These are phyloP conservation scores for Rachycentron canadum DNA, from an alignment of 2,797 vertebrate species.

Conservation along the genomic window DNA sequence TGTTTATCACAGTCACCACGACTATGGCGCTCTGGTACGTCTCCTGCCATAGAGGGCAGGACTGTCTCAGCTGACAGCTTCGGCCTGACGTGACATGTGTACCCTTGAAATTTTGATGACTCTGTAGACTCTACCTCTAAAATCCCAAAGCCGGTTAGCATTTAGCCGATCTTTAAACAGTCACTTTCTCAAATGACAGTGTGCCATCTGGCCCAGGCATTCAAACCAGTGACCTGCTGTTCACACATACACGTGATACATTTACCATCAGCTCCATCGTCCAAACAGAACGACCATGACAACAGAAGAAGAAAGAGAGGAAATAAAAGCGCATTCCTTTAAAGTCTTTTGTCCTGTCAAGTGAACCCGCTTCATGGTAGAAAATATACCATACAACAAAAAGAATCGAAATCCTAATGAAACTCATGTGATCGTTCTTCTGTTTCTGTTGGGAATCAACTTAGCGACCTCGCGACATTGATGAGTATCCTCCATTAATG, in stretches of 20 bases:
- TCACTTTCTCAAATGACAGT: conserved; percentile 28
- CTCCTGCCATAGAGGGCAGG: too few relatives aligned
- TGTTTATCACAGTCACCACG: not conserved
- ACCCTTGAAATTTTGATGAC: conserved; percentile 4
- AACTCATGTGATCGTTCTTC: not conserved
- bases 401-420: not conserved
- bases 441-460: not conserved
- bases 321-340: not conserved
- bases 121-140: not conserved
- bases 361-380: not conserved
- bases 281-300: conserved; percentile 14
- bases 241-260: conserved; percentile 8
- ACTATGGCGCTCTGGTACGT: not conserved
- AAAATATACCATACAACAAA: not conserved
- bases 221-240: conserved; percentile 52
- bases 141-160: not conserved
- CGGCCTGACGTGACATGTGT: not conserved
- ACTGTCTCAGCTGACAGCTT: not conserved
- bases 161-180: conserved; percentile 40
- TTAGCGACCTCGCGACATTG: conserved; percentile 38
- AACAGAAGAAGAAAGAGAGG: not conserved
- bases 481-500: conserved; percentile 45
- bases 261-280: conserved; percentile 20
- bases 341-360: not conserved
- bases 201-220: conserved; percentile 55